These are phyloP conservation scores for Diabrotica virgifera DNA, from an alignment of 1,140 invertebrate species.

Conservation along the genomic window DNA sequence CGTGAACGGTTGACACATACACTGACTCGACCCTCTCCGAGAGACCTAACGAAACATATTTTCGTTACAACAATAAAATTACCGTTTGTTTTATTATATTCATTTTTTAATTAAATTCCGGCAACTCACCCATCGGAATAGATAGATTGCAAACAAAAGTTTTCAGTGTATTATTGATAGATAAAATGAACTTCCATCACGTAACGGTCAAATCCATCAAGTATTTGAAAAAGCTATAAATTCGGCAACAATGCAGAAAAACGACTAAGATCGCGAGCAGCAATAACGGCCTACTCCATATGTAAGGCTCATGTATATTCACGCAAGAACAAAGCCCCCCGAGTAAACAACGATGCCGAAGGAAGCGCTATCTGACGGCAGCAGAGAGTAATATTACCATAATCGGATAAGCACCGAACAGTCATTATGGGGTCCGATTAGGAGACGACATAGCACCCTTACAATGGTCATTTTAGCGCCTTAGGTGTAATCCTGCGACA, in stretches of 20 bases:
- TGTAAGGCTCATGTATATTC: conserved; percentile 50
- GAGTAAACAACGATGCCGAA: conserved; percentile 42
- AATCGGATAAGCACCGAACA: conserved; percentile 38
- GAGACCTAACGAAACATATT: too few relatives aligned
- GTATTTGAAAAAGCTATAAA: neutral
- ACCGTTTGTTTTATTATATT: too few relatives aligned
- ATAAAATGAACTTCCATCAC: too few relatives aligned
- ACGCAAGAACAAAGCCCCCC: conserved; percentile 42
- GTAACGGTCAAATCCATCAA: too few relatives aligned
- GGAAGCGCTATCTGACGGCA: conserved; percentile 36
- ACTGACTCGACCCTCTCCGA: too few relatives aligned
- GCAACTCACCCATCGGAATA: too few relatives aligned
- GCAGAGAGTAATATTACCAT: conserved; percentile 40
- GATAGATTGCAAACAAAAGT: too few relatives aligned
- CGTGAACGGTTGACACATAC: too few relatives aligned
- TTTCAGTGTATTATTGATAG: too few relatives aligned
- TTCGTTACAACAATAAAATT: too few relatives aligned
- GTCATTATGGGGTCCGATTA: conserved; percentile 34
- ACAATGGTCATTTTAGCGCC: conserved; percentile 30
- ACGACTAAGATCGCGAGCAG: conserved; percentile 31
- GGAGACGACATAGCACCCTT: conserved; percentile 23
- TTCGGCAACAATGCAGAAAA: conserved; percentile 4
- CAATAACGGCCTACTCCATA: conserved; percentile 48
- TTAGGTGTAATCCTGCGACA: too few relatives aligned
- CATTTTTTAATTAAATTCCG: too few relatives aligned